Evolutionary conservation across 2,113 vertebrate genomes (phyloP), one percentile per base, ranked within the genome.

Genomic region (Neolamprologus falcicula): DNA sequence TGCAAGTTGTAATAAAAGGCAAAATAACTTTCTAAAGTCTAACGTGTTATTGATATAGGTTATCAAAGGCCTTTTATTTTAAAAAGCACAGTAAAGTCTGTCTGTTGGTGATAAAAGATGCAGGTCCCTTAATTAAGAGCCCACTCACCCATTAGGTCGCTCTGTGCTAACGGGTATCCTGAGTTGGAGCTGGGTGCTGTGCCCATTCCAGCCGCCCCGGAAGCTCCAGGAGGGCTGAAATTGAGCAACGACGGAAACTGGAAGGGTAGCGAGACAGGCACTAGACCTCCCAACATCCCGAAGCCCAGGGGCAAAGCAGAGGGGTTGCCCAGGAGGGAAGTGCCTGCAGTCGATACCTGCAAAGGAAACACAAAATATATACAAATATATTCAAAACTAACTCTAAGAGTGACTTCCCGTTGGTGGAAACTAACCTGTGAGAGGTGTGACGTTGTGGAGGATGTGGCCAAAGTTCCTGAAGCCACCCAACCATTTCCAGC

Each of bases 191-290:
- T 83, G 40, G 94, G 83, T 86, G 93, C 88, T 9, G 94, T 84
- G 59, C 93, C 89, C 81, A 95, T 92, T 83, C 94, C 93, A 79
- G 94, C 87, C 5, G 83, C 86, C 61, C 92, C 94, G 5, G 94
- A 84, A 21, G 96, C 96, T 95, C 96, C 97, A 90, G 97, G 94
- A 92, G 97, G 96, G 95, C 95, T 95, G 96, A 98, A 98, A 95
- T 97, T 97, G 90, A 99, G 97, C 84, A 99, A 94, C 85, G 98
- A 95, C 83, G 98, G 98, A 95, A 99, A 99, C 97, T 98, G 98
- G 96, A 99, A 99, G 96, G 98, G 98, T 94, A 99, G 96, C 76
- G 98, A 98, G 96, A 99, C 98, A 80, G 98, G 98, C 95, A 99
- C 98, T 95, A 99, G 97, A 91, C 98, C 98, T 92, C 98, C 97